A percentile compares a stretch with the other conserved stretches of the same genome.
Evolutionary conservation across 2,113 vertebrate genomes (phyloP).

Genomic region (Sapajus apella): DNA sequence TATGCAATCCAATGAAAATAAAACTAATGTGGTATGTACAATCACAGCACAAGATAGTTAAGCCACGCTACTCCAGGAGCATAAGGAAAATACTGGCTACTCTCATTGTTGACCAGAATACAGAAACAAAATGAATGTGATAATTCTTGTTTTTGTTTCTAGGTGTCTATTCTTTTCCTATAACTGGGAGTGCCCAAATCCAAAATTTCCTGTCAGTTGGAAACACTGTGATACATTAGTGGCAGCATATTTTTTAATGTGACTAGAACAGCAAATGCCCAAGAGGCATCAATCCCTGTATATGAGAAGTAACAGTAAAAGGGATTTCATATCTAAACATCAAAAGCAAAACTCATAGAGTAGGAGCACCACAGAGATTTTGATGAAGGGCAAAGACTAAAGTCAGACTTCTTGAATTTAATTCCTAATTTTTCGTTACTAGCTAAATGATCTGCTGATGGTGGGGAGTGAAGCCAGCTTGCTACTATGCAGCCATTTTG

Average conservation of each 20-base stretch:
- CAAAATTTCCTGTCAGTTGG: background rate
- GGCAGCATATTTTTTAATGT: background rate
- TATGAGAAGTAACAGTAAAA: background rate
- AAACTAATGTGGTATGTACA: background rate
- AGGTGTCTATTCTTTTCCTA: background rate
- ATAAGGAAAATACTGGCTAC: background rate
- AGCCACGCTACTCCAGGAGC: background rate
- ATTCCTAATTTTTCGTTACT: background rate
- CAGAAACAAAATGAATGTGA: background rate
- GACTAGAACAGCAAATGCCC: background rate
- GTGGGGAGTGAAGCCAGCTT: background rate
- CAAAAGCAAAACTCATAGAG: background rate
- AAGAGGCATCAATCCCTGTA: background rate
- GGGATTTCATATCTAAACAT: background rate
- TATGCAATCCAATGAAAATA: background rate
- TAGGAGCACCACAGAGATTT: background rate
- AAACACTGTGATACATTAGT: background rate
- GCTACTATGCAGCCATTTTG: background rate
- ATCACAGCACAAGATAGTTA: background rate
- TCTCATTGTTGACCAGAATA: background rate
- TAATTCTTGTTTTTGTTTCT: background rate
- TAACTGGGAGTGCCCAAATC: background rate
- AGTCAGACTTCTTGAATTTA: background rate
- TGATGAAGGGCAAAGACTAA: background rate
- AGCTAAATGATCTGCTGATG: background rate